These are phyloP conservation scores for Epinephelus malabaricus DNA, from an alignment of 2,797 vertebrate species.

Conservation along the genomic window DNA sequence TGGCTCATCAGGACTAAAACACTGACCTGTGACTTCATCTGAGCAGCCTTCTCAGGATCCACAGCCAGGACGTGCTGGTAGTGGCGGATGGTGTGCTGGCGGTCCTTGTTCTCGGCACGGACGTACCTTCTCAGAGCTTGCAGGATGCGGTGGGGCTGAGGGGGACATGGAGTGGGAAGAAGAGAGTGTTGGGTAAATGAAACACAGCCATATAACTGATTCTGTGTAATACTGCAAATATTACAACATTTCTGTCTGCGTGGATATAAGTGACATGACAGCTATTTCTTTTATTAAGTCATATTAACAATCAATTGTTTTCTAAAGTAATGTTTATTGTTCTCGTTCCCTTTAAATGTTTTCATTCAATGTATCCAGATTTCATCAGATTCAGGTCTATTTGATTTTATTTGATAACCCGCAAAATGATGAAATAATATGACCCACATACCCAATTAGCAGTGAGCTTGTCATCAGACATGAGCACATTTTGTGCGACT, in stretches of 20 bases:
- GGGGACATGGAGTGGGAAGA: not conserved
- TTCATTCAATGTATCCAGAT: not conserved
- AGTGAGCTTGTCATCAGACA: not conserved
- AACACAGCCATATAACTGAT: not conserved
- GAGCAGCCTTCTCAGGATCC: slow-evolving; percentile 97
- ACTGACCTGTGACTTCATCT: slow-evolving; percentile 98
- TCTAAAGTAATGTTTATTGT: not conserved
- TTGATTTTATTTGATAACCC: not conserved
- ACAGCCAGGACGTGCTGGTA: slow-evolving; percentile 98
- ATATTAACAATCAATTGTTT: not conserved
- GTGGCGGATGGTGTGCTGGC: slow-evolving; percentile 96
- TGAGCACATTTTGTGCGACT: not conserved
- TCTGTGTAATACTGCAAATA: not conserved
- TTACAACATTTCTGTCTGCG: not conserved
- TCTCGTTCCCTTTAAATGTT: not conserved
- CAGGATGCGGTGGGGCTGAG: slow-evolving; percentile 95
- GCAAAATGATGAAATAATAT: not conserved
- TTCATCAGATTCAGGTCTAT: not conserved
- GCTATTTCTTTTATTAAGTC: not conserved
- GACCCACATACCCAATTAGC: not conserved
- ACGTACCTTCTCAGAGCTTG: slow-evolving; percentile 95
- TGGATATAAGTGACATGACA: not conserved
- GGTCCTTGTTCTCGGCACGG: slow-evolving; percentile 97
- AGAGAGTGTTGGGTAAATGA: not conserved
- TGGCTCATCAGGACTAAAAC: not conserved